Evolutionary conservation across 2,113 vertebrate genomes (phyloP).

Genomic region (Alethe diademata): DNA sequence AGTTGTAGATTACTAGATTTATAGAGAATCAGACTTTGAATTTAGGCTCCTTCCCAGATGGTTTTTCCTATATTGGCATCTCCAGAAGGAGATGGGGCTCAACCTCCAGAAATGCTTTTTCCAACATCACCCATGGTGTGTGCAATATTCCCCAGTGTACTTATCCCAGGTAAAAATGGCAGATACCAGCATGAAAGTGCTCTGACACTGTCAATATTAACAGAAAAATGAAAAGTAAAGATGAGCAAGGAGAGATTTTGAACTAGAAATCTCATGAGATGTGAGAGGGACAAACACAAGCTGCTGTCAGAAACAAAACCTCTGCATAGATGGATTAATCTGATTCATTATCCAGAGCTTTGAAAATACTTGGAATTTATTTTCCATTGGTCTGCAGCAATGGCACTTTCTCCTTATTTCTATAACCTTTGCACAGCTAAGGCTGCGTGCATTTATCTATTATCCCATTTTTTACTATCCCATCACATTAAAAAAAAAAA

Average conservation of each 20-base stretch:
- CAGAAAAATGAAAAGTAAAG: not conserved
- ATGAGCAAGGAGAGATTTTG: not conserved
- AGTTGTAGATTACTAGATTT: not conserved
- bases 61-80: not conserved
- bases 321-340: not conserved
- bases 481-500: not conserved
- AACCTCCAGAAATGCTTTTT: not conserved
- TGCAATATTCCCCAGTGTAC: rapidly evolving
- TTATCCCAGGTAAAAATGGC: not conserved
- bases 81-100: not conserved
- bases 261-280: not conserved
- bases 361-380: not conserved
- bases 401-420: not conserved
- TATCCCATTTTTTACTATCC: not conserved
- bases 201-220: not conserved
- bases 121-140: rapidly evolving
- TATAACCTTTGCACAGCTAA: not conserved
- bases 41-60: not conserved
- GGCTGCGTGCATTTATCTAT: not conserved
- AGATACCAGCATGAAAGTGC: not conserved
- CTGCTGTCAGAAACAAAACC: not conserved
- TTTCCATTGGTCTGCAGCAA: not conserved
- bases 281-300: not conserved
- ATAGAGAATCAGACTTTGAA: not conserved
- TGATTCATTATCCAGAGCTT: not conserved